Percentiles rank a stretch among this genome's conserved stretches.
phyloP scores from a whole-genome alignment of 1,140 invertebrate genomes.

The Proales similis region DNA sequence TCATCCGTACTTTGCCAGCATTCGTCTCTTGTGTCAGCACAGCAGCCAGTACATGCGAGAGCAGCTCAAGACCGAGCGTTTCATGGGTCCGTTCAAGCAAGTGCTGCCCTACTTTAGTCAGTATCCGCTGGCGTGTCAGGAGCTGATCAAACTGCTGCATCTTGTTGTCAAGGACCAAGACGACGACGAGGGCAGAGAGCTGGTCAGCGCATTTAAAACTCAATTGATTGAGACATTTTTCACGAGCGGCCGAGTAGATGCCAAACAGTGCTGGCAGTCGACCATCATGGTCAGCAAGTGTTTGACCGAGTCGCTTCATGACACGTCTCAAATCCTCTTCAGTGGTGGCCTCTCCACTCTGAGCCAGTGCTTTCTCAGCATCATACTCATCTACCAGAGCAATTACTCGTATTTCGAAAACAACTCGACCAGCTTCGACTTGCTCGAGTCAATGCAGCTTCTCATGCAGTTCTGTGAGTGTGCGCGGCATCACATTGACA shows the following conservation, averaged over 20 bases:
- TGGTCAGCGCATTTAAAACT: not conserved
- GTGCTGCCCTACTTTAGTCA: conserved; percentile 2
- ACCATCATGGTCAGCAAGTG: not conserved
- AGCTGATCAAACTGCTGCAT: conserved; percentile 9
- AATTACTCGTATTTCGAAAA: not conserved
- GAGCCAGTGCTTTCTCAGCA: not conserved
- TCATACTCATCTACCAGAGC: not conserved
- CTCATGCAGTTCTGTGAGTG: not conserved
- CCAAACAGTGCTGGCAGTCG: conserved; percentile 3
- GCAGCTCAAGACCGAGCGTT: not conserved
- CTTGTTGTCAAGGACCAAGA: not conserved
- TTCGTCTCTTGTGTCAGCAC: conserved; percentile 16
- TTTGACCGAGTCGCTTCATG: not conserved
- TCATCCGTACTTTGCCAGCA: conserved; percentile 9
- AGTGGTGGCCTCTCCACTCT: conserved; percentile 2
- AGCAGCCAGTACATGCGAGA: not conserved
- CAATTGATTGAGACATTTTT: not conserved
- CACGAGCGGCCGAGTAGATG: not conserved
- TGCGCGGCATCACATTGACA: not conserved
- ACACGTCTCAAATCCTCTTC: not conserved
- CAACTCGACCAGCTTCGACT: not conserved
- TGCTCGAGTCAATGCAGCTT: not conserved
- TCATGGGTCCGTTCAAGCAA: conserved; percentile 30
- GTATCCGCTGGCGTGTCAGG: not conserved
- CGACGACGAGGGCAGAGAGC: not conserved